Conservation (phyloP, 2,797 vertebrate species). For the Pterois miles region DNA sequence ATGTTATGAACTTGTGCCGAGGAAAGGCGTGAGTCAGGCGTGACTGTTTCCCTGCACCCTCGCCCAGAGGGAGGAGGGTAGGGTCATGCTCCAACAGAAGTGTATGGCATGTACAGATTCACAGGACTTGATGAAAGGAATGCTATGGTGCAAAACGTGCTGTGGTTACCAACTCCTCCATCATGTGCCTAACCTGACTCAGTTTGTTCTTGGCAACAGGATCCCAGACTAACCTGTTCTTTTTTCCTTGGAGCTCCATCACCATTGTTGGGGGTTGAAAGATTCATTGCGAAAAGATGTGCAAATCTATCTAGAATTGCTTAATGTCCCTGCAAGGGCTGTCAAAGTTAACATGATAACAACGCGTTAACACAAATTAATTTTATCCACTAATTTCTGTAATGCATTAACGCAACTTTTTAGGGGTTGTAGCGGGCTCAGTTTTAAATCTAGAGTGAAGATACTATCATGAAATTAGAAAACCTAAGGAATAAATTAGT, state of each 20-base stretch:
- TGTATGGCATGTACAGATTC: slow-evolving; percentile 14
- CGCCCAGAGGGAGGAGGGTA: slow-evolving; percentile 47
- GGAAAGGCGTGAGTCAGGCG: slow-evolving; percentile 59
- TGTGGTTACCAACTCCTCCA: slow-evolving; percentile 23
- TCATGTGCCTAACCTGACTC: slow-evolving; percentile 4
- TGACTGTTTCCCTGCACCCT: slow-evolving; percentile 62
- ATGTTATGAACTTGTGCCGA: background rate
- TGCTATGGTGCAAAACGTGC: slow-evolving; percentile 27
- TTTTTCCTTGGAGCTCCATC: background rate
- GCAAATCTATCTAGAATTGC: slow-evolving; percentile 6
- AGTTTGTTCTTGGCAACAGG: background rate
- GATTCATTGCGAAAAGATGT: slow-evolving; percentile 16
- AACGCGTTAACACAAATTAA: too few relatives aligned
- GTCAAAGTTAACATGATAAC: too few relatives aligned
- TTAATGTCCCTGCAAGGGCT: slow-evolving; percentile 6
- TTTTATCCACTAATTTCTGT: too few relatives aligned
- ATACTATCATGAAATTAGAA: too few relatives aligned
- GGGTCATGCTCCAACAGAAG: slow-evolving; percentile 17
- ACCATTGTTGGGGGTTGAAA: background rate
- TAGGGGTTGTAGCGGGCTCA: too few relatives aligned
- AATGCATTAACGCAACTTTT: too few relatives aligned
- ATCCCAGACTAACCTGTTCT: slow-evolving; percentile 30
- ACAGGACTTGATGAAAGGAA: slow-evolving; percentile 30
- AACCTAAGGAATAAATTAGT: too few relatives aligned
- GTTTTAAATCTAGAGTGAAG: too few relatives aligned